A percentile compares a stretch with the other conserved stretches of the same genome.
phyloP scores from a whole-genome alignment of 2,888 invertebrate species.

The Coenonympha glycerion region DNA sequence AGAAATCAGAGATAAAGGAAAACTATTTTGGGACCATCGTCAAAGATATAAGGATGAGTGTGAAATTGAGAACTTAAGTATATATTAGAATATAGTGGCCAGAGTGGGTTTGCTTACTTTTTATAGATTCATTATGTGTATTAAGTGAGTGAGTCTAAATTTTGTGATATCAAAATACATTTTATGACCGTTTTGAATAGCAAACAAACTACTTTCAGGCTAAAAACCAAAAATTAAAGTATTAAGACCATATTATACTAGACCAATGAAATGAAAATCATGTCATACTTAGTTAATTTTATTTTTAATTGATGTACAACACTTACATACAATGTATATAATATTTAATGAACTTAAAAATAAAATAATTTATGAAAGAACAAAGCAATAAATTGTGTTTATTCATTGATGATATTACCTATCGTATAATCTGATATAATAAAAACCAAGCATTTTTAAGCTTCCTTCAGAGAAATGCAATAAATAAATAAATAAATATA shows the following conservation, averaged over 20 bases:
- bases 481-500: no score
- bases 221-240: no score
- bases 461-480: no score
- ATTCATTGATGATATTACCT: not conserved
- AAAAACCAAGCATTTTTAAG: no score
- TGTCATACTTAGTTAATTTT: not conserved
- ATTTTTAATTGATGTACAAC: not conserved
- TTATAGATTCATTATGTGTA: no score
- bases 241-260: no score
- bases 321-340: not conserved
- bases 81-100: not conserved
- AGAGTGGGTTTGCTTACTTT: no score
- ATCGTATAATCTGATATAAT: not conserved
- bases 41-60: slow-evolving; percentile 28
- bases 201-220: no score
- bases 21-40: slow-evolving; percentile 73
- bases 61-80: slow-evolving; percentile 9
- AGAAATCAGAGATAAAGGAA: slow-evolving; percentile 75
- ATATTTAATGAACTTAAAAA: not conserved
- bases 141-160: no score
- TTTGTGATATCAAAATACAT: no score
- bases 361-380: not conserved
- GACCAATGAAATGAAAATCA: not conserved
- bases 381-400: not conserved
- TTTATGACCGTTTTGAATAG: no score